These are phyloP conservation scores for Dioctria linearis DNA, from an alignment of 2,888 invertebrate species.

Conservation along the genomic window DNA sequence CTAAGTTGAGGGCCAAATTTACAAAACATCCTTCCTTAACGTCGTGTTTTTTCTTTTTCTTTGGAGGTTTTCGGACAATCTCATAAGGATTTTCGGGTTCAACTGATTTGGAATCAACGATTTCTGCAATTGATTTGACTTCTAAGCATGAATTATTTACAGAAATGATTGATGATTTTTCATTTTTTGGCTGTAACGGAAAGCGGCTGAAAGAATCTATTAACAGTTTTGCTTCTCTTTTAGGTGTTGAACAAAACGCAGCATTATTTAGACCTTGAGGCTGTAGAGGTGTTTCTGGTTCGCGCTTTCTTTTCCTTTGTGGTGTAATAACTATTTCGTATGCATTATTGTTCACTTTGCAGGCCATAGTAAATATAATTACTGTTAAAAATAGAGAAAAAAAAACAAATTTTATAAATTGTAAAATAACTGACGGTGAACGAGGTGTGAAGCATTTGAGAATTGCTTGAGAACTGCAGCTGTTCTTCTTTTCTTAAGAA, in stretches of 20 bases:
- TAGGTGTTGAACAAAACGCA: conserved; percentile 69
- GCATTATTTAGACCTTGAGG: conserved; percentile 63
- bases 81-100: conserved; percentile 66
- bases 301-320: conserved; percentile 68
- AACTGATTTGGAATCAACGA: conserved; percentile 58
- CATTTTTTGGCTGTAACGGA: conserved; percentile 56
- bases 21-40: conserved; percentile 66
- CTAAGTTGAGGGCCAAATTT: conserved; percentile 69
- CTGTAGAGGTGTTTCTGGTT: conserved; percentile 59
- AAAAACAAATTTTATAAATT: too few species aligned
- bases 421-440: too few species aligned
- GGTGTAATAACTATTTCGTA: conserved; percentile 61
- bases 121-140: conserved; percentile 67
- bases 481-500: too few species aligned
- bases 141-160: conserved; percentile 64
- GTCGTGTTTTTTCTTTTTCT: conserved; percentile 67
- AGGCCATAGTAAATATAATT: conserved; percentile 53
- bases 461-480: too few species aligned
- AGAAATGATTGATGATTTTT: conserved; percentile 60
- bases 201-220: conserved; percentile 59
- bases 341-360: conserved; percentile 58
- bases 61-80: conserved; percentile 68
- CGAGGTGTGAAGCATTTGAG: too few species aligned
- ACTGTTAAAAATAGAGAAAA: not conserved
- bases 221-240: conserved; percentile 64